phyloP scores from a whole-genome alignment of 1,140 invertebrate genomes.

The Heliconius himera region DNA sequence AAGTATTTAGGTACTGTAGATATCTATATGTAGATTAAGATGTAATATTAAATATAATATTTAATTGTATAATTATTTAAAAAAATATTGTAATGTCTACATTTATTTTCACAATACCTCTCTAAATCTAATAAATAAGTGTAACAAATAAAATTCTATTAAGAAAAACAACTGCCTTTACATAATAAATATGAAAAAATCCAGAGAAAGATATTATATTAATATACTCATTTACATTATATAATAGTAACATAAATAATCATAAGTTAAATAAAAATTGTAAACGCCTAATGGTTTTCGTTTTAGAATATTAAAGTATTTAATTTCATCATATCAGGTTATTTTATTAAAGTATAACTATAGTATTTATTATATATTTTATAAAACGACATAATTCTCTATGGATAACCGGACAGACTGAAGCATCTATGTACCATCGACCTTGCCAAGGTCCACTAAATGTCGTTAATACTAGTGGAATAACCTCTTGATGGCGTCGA shows the following conservation, averaged over 20 bases:
- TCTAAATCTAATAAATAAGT: too few species aligned
- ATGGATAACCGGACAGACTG: neutral
- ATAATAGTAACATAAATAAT: neutral
- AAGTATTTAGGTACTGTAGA: too few species aligned
- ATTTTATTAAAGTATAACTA: neutral
- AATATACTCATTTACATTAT: neutral
- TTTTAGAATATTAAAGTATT: neutral
- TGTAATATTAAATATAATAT: too few species aligned
- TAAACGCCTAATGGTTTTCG: neutral
- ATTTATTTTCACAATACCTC: too few species aligned
- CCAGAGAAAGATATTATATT: neutral
- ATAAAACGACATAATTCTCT: neutral
- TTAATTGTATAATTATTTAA: too few species aligned
- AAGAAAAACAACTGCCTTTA: neutral
- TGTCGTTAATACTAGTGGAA: constrained; percentile 13
- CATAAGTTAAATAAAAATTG: neutral
- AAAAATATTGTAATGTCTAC: too few species aligned
- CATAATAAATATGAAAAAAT: neutral
- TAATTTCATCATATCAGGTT: neutral
- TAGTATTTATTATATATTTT: neutral
- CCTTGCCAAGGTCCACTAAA: constrained; percentile 25
- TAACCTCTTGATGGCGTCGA: constrained; percentile 16
- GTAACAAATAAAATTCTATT: too few species aligned
- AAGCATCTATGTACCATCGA: constrained; percentile 8
- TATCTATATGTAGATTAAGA: too few species aligned